A percentile compares a stretch with the other conserved stretches of the same genome.
These are phyloP conservation scores for Chelon labrosus DNA, from an alignment of 2,797 vertebrate genomes.

Conservation along the genomic window DNA sequence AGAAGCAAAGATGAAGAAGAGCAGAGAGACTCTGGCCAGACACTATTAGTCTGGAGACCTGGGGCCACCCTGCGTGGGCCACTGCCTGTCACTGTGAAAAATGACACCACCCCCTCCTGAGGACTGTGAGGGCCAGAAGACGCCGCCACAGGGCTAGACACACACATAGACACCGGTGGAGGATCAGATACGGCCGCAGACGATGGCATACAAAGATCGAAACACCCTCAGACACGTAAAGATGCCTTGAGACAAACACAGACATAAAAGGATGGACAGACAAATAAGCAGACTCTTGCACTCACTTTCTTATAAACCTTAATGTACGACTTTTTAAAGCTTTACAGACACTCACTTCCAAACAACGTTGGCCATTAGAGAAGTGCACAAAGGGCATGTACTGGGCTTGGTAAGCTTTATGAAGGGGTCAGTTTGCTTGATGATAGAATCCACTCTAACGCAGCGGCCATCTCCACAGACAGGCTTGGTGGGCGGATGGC, in stretches of 20 bases:
- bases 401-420: constrained; percentile 39
- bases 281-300: constrained; percentile 19
- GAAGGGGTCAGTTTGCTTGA: constrained; percentile 69
- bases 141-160: constrained; percentile 53
- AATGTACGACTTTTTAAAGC: constrained; percentile 32
- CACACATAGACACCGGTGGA: constrained; percentile 32
- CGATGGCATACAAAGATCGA: constrained; percentile 43
- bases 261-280: constrained; percentile 44
- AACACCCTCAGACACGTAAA: constrained; percentile 44
- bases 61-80: constrained; percentile 77
- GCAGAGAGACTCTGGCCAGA: constrained; percentile 66
- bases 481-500: constrained; percentile 61
- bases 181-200: constrained; percentile 15
- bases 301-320: not conserved
- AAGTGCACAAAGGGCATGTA: constrained; percentile 50
- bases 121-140: constrained; percentile 77
- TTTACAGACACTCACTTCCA: constrained; percentile 18
- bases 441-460: constrained; percentile 69
- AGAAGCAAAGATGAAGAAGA: constrained; percentile 45
- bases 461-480: constrained; percentile 56
- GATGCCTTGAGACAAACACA: constrained; percentile 48
- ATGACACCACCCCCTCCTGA: constrained; percentile 78
- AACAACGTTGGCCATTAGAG: constrained; percentile 51
- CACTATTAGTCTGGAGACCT: constrained; percentile 82
- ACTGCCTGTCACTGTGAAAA: constrained; percentile 85